Evolutionary conservation across 2,113 vertebrate genomes (phyloP).

Genomic region (Callipepla californica): DNA sequence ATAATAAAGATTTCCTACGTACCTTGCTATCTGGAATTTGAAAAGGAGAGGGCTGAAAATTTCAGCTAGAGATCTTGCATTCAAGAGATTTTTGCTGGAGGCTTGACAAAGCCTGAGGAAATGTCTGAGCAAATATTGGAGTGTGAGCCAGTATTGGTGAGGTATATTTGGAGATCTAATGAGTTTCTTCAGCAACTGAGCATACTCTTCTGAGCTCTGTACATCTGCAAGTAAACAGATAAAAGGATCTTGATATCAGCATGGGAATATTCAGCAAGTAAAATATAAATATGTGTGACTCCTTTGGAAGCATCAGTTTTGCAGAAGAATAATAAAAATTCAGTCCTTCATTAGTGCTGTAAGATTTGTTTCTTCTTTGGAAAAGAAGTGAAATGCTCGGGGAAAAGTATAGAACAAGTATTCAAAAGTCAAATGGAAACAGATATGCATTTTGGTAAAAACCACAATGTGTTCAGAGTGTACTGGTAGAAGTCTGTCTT

Average conservation of each 20-base stretch:
- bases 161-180: slow-evolving; percentile 87
- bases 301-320: neutral
- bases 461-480: slow-evolving; percentile 66
- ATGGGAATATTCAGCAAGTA: neutral
- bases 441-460: slow-evolving; percentile 67
- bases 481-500: slow-evolving; percentile 69
- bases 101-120: slow-evolving; percentile 90
- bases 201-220: slow-evolving; percentile 88
- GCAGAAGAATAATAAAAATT: neutral
- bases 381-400: slow-evolving; percentile 30
- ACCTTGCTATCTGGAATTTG: slow-evolving; percentile 88
- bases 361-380: slow-evolving; percentile 3
- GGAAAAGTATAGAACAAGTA: slow-evolving; percentile 29
- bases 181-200: slow-evolving; percentile 87
- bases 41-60: slow-evolving; percentile 94
- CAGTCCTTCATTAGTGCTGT: neutral
- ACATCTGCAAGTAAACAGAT: slow-evolving; percentile 81
- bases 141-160: slow-evolving; percentile 93
- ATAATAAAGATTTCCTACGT: slow-evolving; percentile 25
- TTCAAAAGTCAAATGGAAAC: slow-evolving; percentile 73
- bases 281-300: neutral
- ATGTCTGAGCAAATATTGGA: slow-evolving; percentile 94
- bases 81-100: slow-evolving; percentile 88
- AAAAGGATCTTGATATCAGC: neutral
- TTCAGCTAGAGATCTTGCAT: slow-evolving; percentile 87